Evolutionary conservation across 2,797 vertebrate species (phyloP).

Genomic region (Tiaroga cobitis): DNA sequence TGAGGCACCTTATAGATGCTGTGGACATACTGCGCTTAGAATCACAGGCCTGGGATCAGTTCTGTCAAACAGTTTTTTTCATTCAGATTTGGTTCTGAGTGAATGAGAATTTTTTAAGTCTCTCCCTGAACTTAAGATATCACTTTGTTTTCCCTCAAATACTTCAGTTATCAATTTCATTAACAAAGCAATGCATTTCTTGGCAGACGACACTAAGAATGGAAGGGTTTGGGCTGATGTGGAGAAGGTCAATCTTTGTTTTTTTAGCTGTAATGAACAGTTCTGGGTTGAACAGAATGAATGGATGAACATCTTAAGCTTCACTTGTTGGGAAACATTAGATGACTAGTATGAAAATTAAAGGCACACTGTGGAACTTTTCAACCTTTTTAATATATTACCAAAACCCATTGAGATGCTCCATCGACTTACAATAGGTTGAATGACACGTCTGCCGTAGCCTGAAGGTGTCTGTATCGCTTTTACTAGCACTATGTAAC

Average conservation of each 20-base stretch:
- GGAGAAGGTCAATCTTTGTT: not conserved
- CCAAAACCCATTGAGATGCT: too few relatives aligned
- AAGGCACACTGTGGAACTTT: too few relatives aligned
- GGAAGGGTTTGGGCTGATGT: not conserved
- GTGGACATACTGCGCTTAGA: not conserved
- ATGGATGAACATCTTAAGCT: not conserved
- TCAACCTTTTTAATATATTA: too few relatives aligned
- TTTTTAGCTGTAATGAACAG: not conserved
- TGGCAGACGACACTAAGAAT: not conserved
- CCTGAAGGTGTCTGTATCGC: too few relatives aligned
- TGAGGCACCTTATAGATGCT: not conserved
- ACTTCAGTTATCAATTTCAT: constrained; percentile 2
- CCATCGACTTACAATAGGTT: too few relatives aligned
- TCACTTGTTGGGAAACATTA: not conserved
- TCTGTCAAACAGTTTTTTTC: not conserved
- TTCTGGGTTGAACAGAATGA: not conserved
- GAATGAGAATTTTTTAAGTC: constrained; percentile 29
- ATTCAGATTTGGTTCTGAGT: constrained; percentile 12
- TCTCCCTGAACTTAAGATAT: constrained; percentile 2
- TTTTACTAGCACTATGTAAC: too few relatives aligned
- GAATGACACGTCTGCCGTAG: too few relatives aligned
- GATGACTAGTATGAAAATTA: not conserved
- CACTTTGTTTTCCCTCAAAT: not conserved
- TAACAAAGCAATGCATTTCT: not conserved
- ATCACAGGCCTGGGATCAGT: constrained; percentile 15